Evolutionary conservation across 2,113 vertebrate genomes (phyloP).

Genomic region (Dinomys branickii): DNA sequence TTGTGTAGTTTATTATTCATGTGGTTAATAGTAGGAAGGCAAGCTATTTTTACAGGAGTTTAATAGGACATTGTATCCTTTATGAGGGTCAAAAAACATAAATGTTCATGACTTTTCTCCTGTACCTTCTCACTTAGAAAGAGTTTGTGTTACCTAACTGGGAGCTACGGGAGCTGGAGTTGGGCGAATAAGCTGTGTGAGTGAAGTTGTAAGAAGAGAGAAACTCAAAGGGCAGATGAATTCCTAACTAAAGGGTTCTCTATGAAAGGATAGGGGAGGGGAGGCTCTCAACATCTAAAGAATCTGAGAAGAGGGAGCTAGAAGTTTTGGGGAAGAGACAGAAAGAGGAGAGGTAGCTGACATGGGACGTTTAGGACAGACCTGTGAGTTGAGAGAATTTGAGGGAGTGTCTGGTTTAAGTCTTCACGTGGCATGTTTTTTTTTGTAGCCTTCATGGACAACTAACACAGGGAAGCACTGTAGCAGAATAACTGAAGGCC

Average conservation of each 20-base stretch:
- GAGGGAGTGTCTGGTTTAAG: background rate
- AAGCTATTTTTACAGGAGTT: background rate
- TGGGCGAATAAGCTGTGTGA: background rate
- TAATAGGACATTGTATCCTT: background rate
- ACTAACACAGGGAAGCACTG: background rate
- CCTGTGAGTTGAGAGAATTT: background rate
- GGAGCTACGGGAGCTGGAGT: background rate
- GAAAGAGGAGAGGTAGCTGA: background rate
- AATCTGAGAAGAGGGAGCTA: background rate
- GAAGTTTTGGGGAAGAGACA: background rate
- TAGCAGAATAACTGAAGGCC: background rate
- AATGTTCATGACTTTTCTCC: background rate
- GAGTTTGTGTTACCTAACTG: background rate
- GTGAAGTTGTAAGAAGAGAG: background rate
- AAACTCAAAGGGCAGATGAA: background rate
- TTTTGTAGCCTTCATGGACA: background rate
- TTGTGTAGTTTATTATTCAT: background rate
- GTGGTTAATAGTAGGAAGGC: background rate
- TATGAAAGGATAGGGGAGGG: background rate
- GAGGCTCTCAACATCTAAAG: background rate
- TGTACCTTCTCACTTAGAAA: background rate
- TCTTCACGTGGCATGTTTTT: background rate
- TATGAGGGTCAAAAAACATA: background rate
- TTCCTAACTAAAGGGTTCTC: background rate
- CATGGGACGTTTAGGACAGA: background rate